Evolutionary conservation across 2,797 vertebrate species (phyloP), one percentile per base, ranked within the genome.

Genomic region (Danio jaintianensis): DNA sequence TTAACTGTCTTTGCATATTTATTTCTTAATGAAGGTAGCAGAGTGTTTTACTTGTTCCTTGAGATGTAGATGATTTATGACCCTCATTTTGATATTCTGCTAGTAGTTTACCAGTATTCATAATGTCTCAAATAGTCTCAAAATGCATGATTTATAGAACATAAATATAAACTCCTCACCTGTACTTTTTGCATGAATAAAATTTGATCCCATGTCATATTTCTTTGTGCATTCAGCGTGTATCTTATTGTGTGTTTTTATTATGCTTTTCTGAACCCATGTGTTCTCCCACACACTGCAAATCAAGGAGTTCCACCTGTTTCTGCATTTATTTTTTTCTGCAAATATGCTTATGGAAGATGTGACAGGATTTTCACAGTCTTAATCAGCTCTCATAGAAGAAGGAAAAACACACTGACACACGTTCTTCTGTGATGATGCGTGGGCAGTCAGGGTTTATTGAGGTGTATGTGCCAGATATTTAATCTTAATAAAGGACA

Each of bases 101-200:
- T 47, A 47, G 38, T 59, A 64, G 20, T 66, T 71, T n/a, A 55
- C 42, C 79, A 72, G 66, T 67, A 13, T 29, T 29, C 47, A 29
- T 1, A 4, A 81, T 48, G 40, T 81, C 55, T 78, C 4, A 81
- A 75, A 80, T 43, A 63, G 62, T 70, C 81, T 75, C 45, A 64
- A 75, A 72, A 48, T 85, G 86, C 84, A 87, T 84, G 83, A 38
- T 73, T 75, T 36, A 79, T 40, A 48, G 48, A 82, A 82, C 53
- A 66, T 85, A 79, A 77, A 85, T 82, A 81, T 87, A 80, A 55
- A 80, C 75, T 80, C 82, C 73, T 75, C 10, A 79, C 42, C 45
- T 85, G 83, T 91, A 88, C 89, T 84, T 91, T 90, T 92, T 87
- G 92, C 92, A 93, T 92, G 89, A 93, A 93, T 93, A 94, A 93